Conservation (phyloP, 2,888 invertebrate species). For the Vandiemenella viatica region DNA sequence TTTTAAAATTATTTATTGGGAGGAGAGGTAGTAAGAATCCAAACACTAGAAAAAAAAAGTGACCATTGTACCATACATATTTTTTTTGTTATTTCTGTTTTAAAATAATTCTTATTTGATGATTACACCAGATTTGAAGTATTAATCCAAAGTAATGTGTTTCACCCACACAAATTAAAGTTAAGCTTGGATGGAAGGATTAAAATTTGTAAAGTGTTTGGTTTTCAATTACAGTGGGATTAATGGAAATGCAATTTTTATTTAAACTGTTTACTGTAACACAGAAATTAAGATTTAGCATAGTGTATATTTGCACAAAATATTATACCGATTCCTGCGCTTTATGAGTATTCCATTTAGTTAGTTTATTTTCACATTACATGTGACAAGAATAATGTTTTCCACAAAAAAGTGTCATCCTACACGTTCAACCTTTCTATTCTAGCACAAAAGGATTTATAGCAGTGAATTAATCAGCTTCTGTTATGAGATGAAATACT, state of each 20-base stretch:
- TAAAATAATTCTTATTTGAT: constrained; percentile 7
- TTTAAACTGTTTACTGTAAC: background rate
- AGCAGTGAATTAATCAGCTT: constrained; percentile 5
- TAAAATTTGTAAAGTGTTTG: background rate
- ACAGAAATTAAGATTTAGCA: background rate
- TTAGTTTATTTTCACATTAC: constrained; percentile 9
- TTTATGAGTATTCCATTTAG: constrained; percentile 4
- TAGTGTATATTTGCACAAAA: constrained; percentile 2
- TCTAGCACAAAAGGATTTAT: constrained; percentile 2
- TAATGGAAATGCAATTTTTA: background rate
- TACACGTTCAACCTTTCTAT: constrained; percentile 3
- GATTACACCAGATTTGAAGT: background rate
- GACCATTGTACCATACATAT: constrained; percentile 9
- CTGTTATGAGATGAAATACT: constrained; percentile 5
- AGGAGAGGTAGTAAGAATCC: constrained; percentile 14
- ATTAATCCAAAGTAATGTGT: constrained; percentile 1
- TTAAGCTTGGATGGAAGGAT: background rate
- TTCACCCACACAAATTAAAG: background rate
- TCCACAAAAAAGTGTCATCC: constrained; percentile 7
- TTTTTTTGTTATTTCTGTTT: constrained; percentile 6
- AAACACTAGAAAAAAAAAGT: constrained; percentile 14
- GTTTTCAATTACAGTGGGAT: background rate
- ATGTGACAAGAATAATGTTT: constrained; percentile 4
- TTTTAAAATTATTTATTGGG: constrained; percentile 11
- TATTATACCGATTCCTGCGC: constrained; percentile 1